Percentiles rank a stretch among this genome's conserved stretches.
Evolutionary conservation across 2,888 invertebrate genomes (phyloP).

Genomic region (Tachystola acroxantha): DNA sequence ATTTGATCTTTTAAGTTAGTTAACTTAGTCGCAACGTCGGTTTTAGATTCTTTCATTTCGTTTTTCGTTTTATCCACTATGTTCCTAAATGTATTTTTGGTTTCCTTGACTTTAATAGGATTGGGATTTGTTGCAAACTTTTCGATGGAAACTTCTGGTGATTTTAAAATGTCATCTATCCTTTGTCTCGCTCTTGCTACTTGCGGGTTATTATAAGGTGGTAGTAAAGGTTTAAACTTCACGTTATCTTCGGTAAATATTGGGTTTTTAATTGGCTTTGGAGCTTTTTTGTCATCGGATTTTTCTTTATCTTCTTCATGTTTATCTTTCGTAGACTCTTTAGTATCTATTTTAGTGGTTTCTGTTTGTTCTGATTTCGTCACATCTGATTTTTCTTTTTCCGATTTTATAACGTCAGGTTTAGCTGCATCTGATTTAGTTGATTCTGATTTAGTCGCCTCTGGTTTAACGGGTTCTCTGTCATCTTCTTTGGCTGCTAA

Average conservation of each 20-base stretch:
- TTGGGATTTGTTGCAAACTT: too few species aligned
- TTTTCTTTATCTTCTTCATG: constrained; percentile 29
- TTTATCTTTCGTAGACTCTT: constrained; percentile 20
- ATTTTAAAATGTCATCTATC: constrained; percentile 67
- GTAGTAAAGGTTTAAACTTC: constrained; percentile 59
- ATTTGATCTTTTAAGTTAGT: constrained; percentile 45
- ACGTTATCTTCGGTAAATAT: constrained; percentile 52
- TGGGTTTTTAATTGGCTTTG: constrained; percentile 31
- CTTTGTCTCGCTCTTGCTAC: constrained; percentile 67
- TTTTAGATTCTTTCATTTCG: constrained; percentile 42
- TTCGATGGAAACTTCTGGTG: constrained; percentile 67
- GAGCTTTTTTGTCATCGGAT: constrained; percentile 39
- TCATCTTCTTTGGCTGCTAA: constrained; percentile 46
- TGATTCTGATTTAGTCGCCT: constrained; percentile 18
- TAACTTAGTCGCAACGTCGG: constrained; percentile 38
- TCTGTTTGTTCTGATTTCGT: constrained; percentile 16
- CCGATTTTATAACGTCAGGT: constrained; percentile 7
- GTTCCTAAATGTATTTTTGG: constrained; percentile 43
- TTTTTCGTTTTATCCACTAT: constrained; percentile 43
- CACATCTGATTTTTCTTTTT: constrained; percentile 18
- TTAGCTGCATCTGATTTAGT: constrained; percentile 4
- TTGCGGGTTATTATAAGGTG: constrained; percentile 69
- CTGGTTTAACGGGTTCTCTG: constrained; percentile 22
- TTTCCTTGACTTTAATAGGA: constrained; percentile 33
- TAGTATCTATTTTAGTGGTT: constrained; percentile 5